Evolutionary conservation across 2,888 invertebrate genomes (phyloP), one percentile per base, ranked within the genome.

Genomic region (Notodonta ziczac): DNA sequence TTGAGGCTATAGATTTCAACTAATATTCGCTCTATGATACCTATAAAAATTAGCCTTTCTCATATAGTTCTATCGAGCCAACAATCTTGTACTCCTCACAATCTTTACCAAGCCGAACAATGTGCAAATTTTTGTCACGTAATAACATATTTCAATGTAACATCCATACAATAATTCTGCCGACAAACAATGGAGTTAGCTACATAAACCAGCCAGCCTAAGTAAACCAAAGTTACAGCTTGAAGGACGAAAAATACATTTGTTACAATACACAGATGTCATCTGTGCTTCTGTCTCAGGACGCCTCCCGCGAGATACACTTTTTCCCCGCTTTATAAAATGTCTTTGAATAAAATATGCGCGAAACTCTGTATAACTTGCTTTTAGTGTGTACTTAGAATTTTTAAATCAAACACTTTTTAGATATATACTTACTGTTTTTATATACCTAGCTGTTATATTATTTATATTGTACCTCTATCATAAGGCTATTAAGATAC

Each of bases 241-340:
- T 32, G 52, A 52, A 52, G 32, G 52, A 32, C 52, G 16, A 32
- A 52, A 32, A 52, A 35, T 52, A 52, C 52, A 32, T 52, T 52
- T 52, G 32, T 52, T 16, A 50, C 16, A 16, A 50, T 50, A 50
- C 16, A 32, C 32, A 32, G 32, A 32, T 32, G 24, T 12, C 52
- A 32, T 52, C 24, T 12, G 16, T 9, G 32, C 52, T 32, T 50
- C 16, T 50, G 50, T 50, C 50, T 52, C 52, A 13, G 51, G 24
- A 12, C 50, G 50, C 5, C 52, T 52, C 52, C 52, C 32, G 32
- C 6, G 52, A 52, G 52, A 32, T 12, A 12, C 9, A 9, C 51
- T 6, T 52, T 52, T 52, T 52, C 32, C 5, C 32, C 16, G 16
- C 52, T 52, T 13, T 32, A 35, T 32, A 52, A 35, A 52, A 52